Evolutionary conservation across 2,113 vertebrate genomes (phyloP).

Genomic region (Phylloscopus trochiloides): DNA sequence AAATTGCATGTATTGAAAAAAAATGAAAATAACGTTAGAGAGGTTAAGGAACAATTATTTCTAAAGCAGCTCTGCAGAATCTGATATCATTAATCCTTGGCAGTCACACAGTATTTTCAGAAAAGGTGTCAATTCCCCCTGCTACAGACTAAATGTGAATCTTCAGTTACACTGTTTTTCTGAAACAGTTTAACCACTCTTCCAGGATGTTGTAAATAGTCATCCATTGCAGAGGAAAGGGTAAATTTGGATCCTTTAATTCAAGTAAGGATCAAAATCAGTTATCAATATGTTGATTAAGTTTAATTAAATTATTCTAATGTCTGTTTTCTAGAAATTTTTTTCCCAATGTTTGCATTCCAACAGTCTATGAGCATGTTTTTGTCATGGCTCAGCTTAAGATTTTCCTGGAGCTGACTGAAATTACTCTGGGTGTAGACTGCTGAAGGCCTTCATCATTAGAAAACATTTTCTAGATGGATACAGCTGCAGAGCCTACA

Average conservation of each 20-base stretch:
- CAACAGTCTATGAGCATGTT: not conserved
- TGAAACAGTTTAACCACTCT: not conserved
- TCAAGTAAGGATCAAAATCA: not conserved
- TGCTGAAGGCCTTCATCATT: conserved; percentile 19
- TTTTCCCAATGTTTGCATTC: not conserved
- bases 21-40: not conserved
- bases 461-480: conserved; percentile 12
- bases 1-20: not conserved
- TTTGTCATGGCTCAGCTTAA: conserved; percentile 13
- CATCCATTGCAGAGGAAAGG: not conserved
- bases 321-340: not conserved
- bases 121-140: not conserved
- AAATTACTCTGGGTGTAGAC: not conserved
- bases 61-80: not conserved
- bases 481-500: not conserved
- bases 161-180: not conserved
- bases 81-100: not conserved
- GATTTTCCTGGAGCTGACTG: conserved; percentile 27
- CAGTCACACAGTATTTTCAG: not conserved
- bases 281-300: not conserved
- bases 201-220: not conserved
- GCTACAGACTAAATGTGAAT: not conserved
- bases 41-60: not conserved
- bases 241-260: not conserved
- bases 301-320: conserved; percentile 13